Evolutionary conservation across 2,888 invertebrate species (phyloP).

Genomic region (Anorthoa munda): DNA sequence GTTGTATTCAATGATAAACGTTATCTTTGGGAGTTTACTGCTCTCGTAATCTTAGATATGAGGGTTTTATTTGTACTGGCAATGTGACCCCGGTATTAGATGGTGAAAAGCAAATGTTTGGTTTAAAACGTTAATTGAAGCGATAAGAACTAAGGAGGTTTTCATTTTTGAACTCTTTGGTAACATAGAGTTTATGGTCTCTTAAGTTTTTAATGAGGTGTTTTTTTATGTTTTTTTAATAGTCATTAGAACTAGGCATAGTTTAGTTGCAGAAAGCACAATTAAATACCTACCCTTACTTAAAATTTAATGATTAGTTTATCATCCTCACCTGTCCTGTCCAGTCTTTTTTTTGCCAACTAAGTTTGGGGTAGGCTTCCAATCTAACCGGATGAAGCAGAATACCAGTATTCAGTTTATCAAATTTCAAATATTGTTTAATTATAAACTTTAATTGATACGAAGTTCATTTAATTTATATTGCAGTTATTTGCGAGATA

Average conservation of each 20-base stretch:
- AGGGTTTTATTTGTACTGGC: slow-evolving; percentile 78
- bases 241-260: not conserved
- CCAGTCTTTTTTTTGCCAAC: not conserved
- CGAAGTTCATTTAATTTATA: not conserved
- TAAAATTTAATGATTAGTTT: not conserved
- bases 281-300: not conserved
- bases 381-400: not conserved
- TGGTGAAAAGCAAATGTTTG: slow-evolving; percentile 64
- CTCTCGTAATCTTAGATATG: slow-evolving; percentile 83
- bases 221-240: not conserved
- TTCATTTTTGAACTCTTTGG: slow-evolving; percentile 10
- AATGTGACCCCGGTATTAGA: slow-evolving; percentile 77
- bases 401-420: not conserved
- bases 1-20: slow-evolving; percentile 75
- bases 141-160: slow-evolving; percentile 30
- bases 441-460: no score
- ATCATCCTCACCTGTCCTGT: not conserved
- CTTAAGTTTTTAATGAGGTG: not conserved
- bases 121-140: slow-evolving; percentile 66
- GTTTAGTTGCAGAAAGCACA: not conserved
- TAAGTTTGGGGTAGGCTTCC: not conserved
- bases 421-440: not conserved
- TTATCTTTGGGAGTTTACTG: slow-evolving; percentile 78
- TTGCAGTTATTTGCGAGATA: not conserved
- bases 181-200: not conserved